These are phyloP conservation scores for Marronus borbonicus DNA, from an alignment of 2,888 invertebrate species.

Conservation along the genomic window DNA sequence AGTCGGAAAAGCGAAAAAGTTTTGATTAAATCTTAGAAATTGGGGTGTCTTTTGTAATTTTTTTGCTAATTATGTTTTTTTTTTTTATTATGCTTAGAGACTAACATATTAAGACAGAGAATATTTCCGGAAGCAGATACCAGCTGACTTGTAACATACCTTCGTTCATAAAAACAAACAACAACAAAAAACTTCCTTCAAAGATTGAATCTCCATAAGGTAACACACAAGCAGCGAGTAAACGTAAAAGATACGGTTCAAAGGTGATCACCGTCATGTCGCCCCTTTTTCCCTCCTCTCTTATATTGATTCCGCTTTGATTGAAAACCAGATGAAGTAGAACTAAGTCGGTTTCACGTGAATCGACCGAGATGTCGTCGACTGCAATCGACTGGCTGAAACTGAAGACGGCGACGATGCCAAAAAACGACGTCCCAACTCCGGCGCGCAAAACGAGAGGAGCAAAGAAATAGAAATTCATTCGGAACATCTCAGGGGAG, in stretches of 20 bases:
- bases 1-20: too few relatives aligned
- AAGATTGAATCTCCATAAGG: too few relatives aligned
- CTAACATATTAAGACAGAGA: too few relatives aligned
- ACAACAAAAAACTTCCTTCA: too few relatives aligned
- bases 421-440: neutral
- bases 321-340: slow-evolving; percentile 70
- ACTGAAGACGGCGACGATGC: slow-evolving; percentile 11
- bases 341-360: slow-evolving; percentile 63
- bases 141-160: too few relatives aligned
- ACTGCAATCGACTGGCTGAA: neutral
- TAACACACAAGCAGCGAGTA: too few relatives aligned
- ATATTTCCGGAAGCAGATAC: too few relatives aligned
- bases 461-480: slow-evolving; percentile 37
- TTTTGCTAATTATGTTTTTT: too few relatives aligned
- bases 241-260: slow-evolving; percentile 49
- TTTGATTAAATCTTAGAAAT: too few relatives aligned
- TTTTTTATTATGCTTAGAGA: too few relatives aligned
- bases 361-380: slow-evolving; percentile 28
- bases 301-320: slow-evolving; percentile 67
- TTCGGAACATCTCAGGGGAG: slow-evolving; percentile 33
- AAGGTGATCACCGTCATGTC: slow-evolving; percentile 45
- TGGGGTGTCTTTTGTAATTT: too few relatives aligned
- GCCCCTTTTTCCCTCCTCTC: slow-evolving; percentile 33
- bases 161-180: too few relatives aligned
- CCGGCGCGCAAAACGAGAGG: neutral